Percentiles rank a stretch among this genome's conserved stretches.
Conservation (phyloP, 1,140 invertebrate species). For the Dendroctonus valens region DNA sequence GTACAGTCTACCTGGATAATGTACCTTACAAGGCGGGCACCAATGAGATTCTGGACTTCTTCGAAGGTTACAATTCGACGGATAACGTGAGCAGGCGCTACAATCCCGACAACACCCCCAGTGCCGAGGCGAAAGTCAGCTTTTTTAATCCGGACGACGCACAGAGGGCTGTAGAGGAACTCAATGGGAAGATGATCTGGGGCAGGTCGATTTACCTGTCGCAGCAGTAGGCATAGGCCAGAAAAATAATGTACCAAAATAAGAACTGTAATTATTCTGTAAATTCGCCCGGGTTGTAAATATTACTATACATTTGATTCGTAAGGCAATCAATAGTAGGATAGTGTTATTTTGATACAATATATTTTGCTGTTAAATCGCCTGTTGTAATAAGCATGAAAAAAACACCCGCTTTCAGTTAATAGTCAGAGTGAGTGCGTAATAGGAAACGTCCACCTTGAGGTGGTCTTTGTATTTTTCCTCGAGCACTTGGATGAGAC, state of each 20-base stretch:
- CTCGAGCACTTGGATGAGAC: no score
- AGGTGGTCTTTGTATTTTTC: no score
- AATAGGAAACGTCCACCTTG: no score
- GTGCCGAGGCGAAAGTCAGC: slow-evolving; percentile 84
- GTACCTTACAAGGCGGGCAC: slow-evolving; percentile 82
- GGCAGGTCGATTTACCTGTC: slow-evolving; percentile 58
- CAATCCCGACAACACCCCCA: slow-evolving; percentile 80
- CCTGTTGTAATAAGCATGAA: no score
- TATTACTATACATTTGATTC: not conserved
- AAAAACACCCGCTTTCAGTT: no score
- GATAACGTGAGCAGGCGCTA: slow-evolving; percentile 78
- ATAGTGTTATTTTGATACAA: no score
- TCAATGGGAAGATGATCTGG: slow-evolving; percentile 57
- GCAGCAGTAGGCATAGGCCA: slow-evolving; percentile 22
- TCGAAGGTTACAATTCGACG: slow-evolving; percentile 71
- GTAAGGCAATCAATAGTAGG: not conserved
- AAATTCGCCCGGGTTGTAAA: not conserved
- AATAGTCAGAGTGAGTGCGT: no score
- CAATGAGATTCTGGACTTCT: slow-evolving; percentile 85
- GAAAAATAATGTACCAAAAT: not conserved
- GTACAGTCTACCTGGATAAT: slow-evolving; percentile 80
- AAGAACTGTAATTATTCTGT: no score
- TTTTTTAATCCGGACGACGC: slow-evolving; percentile 76
- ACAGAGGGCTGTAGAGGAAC: slow-evolving; percentile 64
- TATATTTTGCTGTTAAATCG: no score